Base-by-base conservation (phyloP, 2,888 invertebrate species). In the Eretmocerus hayati region DNA sequence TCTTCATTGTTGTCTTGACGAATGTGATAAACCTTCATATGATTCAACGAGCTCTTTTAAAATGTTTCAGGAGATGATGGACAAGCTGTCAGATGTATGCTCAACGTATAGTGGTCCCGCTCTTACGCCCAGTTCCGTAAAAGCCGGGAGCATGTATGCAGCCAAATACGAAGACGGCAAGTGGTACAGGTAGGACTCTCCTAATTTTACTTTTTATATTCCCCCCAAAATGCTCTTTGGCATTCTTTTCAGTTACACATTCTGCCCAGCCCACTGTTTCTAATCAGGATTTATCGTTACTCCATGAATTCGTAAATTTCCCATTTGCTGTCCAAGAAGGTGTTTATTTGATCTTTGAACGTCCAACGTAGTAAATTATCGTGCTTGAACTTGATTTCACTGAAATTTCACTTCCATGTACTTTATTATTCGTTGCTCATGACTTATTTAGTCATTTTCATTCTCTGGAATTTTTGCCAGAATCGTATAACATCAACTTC, bases 161-260 rank as follows among this genome's bases (percentile, higher is more conserved):
- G 84, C 81, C 0, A 78, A 76, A 59, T 80, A 84, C 62, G 71
- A 67, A 37, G 82, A 85, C 62, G 74, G 78, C 2, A 73, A 75
- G 20, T 89, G 86, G 85, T 86, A 87, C 69, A 80, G 88, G 87
- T 86, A 71, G 65, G 72, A 59, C 35, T n/a, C 6, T 33, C 15
- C 33, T 6, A 5, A 33, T 15, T 33, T n/a, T 1, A 33, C 15
- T 26, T 26, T 11, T 9, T n/a, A n/a, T n/a, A n/a, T n/a, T n/a
- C n/a, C n/a, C n/a, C n/a, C n/a, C n/a, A n/a, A n/a, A n/a, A n/a
- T n/a, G n/a, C n/a, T n/a, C n/a, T n/a, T n/a, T n/a, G n/a, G n/a
- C n/a, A n/a, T n/a, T n/a, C n/a, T n/a, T n/a, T n/a, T n/a, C n/a
- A n/a, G n/a, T n/a, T n/a, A n/a, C n/a, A n/a, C n/a, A n/a, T n/a